A percentile compares a stretch with the other conserved stretches of the same genome.
phyloP scores from a whole-genome alignment of 2,113 vertebrate species.

The Sprattus sprattus region DNA sequence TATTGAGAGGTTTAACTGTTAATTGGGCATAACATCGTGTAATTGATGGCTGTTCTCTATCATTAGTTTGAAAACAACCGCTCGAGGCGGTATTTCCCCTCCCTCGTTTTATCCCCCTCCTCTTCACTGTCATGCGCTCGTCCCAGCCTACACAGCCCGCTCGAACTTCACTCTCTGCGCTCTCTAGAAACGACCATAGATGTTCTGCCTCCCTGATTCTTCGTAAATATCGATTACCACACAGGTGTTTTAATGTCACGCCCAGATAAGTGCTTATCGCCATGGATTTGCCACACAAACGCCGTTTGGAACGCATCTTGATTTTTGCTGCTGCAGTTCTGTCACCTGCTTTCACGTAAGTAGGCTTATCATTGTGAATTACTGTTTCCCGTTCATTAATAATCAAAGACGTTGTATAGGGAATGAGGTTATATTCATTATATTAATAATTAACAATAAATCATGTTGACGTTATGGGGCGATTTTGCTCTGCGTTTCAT shows the following conservation, averaged over 20 bases:
- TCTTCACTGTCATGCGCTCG: conserved; percentile 59
- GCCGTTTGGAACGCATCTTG: conserved; percentile 74
- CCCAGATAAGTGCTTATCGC: conserved; percentile 64
- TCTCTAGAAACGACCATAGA: conserved; percentile 62
- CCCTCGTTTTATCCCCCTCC: conserved; percentile 55
- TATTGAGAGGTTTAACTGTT: conserved; percentile 1
- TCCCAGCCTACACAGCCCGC: conserved; percentile 61
- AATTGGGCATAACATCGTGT: conserved; percentile 47
- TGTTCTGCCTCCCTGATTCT: conserved; percentile 56
- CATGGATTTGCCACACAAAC: conserved; percentile 74
- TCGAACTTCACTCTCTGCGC: conserved; percentile 67
- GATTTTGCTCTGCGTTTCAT: not conserved
- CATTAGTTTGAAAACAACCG: conserved; percentile 67
- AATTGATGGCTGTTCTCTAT: conserved; percentile 34
- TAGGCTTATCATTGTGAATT: conserved; percentile 37
- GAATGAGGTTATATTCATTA: not conserved
- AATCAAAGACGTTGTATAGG: not conserved
- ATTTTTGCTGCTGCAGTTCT: conserved; percentile 74
- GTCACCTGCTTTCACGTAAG: conserved; percentile 81
- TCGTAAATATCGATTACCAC: conserved; percentile 44
- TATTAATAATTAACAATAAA: not conserved
- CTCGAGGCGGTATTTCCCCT: conserved; percentile 69
- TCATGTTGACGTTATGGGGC: not conserved
- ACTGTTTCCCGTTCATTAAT: not conserved
- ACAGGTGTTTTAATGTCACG: conserved; percentile 77